phyloP scores from a whole-genome alignment of 2,113 vertebrate genomes.

The Ahaetulla prasina region DNA sequence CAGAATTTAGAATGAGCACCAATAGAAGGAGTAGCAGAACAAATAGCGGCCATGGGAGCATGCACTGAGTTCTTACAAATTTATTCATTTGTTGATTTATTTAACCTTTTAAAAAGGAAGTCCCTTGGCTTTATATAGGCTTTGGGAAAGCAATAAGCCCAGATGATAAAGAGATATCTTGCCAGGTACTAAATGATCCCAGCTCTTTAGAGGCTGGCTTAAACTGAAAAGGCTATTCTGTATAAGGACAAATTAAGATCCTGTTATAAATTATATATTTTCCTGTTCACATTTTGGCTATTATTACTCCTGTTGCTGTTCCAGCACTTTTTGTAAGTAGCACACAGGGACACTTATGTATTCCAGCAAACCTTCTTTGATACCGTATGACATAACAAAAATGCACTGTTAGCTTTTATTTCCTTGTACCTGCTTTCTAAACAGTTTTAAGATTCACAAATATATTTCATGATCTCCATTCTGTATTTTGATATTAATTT shows the following conservation, averaged over 20 bases:
- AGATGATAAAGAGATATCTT: neutral
- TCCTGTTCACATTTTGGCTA: neutral
- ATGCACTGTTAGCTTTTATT: slow-evolving; percentile 5
- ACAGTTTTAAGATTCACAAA: neutral
- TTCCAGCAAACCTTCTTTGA: neutral
- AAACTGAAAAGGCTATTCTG: neutral
- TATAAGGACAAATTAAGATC: slow-evolving; percentile 3
- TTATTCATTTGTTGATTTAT: slow-evolving; percentile 8
- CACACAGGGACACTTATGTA: neutral
- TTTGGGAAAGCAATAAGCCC: neutral
- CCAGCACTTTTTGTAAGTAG: slow-evolving; percentile 23
- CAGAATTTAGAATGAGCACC: neutral
- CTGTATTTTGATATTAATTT: neutral
- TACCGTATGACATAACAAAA: slow-evolving; percentile 13
- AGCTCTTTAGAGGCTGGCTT: neutral
- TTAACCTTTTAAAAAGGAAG: neutral
- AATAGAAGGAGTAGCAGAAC: neutral
- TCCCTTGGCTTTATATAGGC: neutral
- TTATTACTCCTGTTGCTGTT: neutral
- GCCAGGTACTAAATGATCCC: neutral
- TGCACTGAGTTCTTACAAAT: slow-evolving; percentile 2
- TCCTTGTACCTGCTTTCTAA: neutral
- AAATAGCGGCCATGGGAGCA: neutral
- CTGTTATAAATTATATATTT: slow-evolving; percentile 16
- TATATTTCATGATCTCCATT: neutral